phyloP scores from a whole-genome alignment of 2,113 vertebrate species.

The Syngnathus floridae region DNA sequence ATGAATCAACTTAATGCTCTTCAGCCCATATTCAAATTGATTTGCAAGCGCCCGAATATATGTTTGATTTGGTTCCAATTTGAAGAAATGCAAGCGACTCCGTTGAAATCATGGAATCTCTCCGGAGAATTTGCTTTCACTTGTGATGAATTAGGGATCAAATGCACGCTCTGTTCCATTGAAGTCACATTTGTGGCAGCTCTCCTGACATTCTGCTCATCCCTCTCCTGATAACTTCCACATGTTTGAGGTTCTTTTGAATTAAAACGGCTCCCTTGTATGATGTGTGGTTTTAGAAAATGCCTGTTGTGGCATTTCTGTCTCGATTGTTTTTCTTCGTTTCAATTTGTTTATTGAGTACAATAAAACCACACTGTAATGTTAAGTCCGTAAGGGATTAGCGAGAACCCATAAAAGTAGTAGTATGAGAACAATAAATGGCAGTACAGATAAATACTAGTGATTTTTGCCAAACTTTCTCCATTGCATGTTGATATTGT shows the following conservation, averaged over 20 bases:
- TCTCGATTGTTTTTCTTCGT: neutral
- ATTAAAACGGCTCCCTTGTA: conserved; percentile 32
- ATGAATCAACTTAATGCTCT: no score
- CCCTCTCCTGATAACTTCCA: conserved; percentile 65
- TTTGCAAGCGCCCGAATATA: no score
- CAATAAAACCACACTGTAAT: neutral
- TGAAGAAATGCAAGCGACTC: conserved; percentile 43
- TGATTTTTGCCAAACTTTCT: neutral
- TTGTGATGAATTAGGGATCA: conserved; percentile 51
- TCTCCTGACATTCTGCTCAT: conserved; percentile 67
- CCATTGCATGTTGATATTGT: conserved; percentile 5
- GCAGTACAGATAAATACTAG: neutral
- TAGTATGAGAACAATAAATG: neutral
- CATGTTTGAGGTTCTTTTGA: conserved; percentile 55
- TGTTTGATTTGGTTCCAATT: conserved; percentile 2
- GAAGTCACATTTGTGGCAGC: conserved; percentile 54
- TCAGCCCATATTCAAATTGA: no score
- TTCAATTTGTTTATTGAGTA: neutral
- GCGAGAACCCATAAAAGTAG: neutral
- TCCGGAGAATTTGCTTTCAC: conserved; percentile 50
- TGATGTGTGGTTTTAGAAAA: neutral
- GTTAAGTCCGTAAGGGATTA: neutral
- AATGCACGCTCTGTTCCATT: conserved; percentile 51
- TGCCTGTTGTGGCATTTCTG: neutral
- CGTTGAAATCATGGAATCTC: conserved; percentile 30